Conservation (phyloP, 2,888 invertebrate genomes). For the Epirrita christyi region DNA sequence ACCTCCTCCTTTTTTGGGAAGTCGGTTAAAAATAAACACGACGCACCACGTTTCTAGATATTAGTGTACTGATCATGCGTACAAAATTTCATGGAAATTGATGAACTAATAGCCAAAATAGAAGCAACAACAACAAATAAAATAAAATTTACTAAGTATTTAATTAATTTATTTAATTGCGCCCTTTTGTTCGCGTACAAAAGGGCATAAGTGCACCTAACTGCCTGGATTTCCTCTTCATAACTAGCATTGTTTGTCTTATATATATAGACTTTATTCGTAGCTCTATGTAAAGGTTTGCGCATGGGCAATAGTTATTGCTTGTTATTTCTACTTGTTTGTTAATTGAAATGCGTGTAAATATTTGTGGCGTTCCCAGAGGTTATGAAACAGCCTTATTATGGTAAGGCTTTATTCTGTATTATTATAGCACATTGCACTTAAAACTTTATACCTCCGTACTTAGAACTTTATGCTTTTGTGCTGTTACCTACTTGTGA, state of each 20-base stretch:
- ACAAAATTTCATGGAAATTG: too few species aligned
- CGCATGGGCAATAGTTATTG: conserved; percentile 57
- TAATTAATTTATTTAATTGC: too few species aligned
- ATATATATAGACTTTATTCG: conserved; percentile 38
- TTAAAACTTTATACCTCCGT: conserved; percentile 13
- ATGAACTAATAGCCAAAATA: too few species aligned
- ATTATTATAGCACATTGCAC: conserved; percentile 5
- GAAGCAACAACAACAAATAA: too few species aligned
- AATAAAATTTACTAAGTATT: too few species aligned
- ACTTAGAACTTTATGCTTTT: conserved; percentile 3
- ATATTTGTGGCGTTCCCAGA: conserved; percentile 62
- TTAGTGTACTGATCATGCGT: too few species aligned
- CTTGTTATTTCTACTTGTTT: conserved; percentile 67
- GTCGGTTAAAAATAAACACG: too few species aligned
- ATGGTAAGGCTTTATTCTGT: conserved; percentile 40
- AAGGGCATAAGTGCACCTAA: too few species aligned
- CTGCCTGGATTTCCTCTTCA: too few species aligned
- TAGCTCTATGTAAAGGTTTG: conserved; percentile 50
- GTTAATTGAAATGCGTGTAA: conserved; percentile 81
- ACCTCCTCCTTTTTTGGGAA: too few species aligned
- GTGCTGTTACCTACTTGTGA: conserved; percentile 4
- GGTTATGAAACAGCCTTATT: conserved; percentile 69
- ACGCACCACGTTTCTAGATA: too few species aligned
- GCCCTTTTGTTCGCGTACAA: too few species aligned
- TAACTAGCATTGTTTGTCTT: conserved; percentile 4